Conservation (phyloP, 1,140 invertebrate genomes). For the Euschistus heros region DNA sequence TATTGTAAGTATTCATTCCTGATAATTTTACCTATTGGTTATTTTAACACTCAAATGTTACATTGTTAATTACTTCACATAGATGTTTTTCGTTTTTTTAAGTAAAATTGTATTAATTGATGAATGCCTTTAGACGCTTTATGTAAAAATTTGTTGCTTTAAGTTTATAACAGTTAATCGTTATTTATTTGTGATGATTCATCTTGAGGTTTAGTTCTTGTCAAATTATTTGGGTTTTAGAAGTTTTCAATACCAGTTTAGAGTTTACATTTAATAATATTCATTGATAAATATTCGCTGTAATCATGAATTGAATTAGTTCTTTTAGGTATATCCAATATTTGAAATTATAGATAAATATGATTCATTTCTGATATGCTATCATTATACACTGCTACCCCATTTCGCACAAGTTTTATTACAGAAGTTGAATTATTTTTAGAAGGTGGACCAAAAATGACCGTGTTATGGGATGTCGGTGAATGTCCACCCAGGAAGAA, state of each 20-base stretch:
- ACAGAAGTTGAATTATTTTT: slow-evolving; percentile 4
- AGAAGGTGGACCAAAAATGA: slow-evolving; percentile 30
- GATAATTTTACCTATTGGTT: background rate
- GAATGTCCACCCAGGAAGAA: slow-evolving; percentile 29
- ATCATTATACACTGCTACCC: background rate
- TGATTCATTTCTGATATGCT: background rate
- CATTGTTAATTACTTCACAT: background rate
- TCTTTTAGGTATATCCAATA: background rate
- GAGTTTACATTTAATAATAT: background rate
- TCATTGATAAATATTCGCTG: background rate
- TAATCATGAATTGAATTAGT: no score
- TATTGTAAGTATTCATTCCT: slow-evolving; percentile 13
- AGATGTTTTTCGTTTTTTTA: background rate
- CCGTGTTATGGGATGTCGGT: slow-evolving; percentile 29
- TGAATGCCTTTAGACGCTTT: background rate
- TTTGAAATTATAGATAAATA: background rate
- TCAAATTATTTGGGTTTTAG: background rate
- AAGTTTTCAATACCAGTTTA: background rate
- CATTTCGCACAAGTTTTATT: no score
- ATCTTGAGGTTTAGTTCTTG: no score
- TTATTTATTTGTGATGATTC: background rate
- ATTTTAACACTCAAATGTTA: background rate
- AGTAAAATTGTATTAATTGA: background rate
- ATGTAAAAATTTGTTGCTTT: background rate
- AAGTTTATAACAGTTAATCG: background rate